Evolutionary conservation across 2,797 vertebrate genomes (phyloP), one percentile per base, ranked within the genome.

Genomic region (Sarcophilus harrisii): DNA sequence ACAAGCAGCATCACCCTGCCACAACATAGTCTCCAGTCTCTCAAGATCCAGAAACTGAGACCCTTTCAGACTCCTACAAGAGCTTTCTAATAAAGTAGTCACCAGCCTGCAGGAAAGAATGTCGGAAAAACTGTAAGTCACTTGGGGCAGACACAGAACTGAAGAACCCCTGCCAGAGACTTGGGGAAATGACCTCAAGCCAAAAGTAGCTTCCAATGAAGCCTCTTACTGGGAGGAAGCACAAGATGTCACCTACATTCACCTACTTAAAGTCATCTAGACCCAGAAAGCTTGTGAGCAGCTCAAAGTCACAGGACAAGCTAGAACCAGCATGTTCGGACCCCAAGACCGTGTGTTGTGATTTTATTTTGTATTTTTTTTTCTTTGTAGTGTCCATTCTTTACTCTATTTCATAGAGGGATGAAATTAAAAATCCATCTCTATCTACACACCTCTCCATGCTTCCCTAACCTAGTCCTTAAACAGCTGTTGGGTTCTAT

Each of bases 131-230:
- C 29, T 18, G 0, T 91, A 24, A 54, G 18, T 90, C 12, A 10
- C 93, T 45, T 49, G 57, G 57, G 38, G 8, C 9, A n/a, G 14
- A 55, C 21, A 45, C 21, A 45, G 45, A 49, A 11, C 93, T 18
- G 24, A 0, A 90, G 52, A 4, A 14, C 57, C 30, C 0, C 1
- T 73, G 45, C 32, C 0, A 0, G 49, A 57, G 57, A 45, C n/a
- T 90, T 29, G 52, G 57, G 55, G 24, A 32, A 59, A 30, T 38
- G 49, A 59, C 54, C 57, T 30, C 16, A 0, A 0, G 13, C 27
- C 45, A 30, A 62, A 58, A 12, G 18, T 58, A 28, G 52, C 38
- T 49, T 87, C 73, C 73, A 4, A 11, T 49, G 54, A 87, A 24
- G 52, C 29, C 27, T 1, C 6, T 91, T 52, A 1, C 5, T 54